Evolutionary conservation across 2,113 vertebrate species (phyloP), one percentile per base, ranked within the genome.

Genomic region (Plecturocebus donacophilus): DNA sequence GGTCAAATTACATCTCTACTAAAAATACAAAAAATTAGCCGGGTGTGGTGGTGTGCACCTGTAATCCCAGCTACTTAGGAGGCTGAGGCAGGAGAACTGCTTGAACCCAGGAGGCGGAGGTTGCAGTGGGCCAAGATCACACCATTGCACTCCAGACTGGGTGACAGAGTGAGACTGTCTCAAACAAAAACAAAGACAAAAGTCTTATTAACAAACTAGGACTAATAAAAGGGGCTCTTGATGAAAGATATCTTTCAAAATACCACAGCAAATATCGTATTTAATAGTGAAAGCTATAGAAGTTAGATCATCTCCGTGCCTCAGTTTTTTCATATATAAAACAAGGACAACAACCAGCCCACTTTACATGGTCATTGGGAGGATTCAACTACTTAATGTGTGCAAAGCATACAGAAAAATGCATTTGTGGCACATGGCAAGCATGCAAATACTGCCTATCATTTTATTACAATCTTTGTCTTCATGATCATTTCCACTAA

Each of bases 161-260:
- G 27, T 14, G 11, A 64, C 61, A 6, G 27, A 64, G 27, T 12
- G 27, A 30, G 61, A 64, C 61, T 64, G 61, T 64, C 61, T 30
- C 61, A 64, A 64, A 30, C 5, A 13, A 64, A 64, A 58, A 58
- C 56, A 23, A 58, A 23, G 21, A 56, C 56, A 56, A 30, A 76
- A 85, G 40, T 89, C 45, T 76, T 54, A 52, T 82, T 56, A 68
- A 71, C 40, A 84, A 90, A 84, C 21, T 23, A 77, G 30, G 64
- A 81, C 71, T 49, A n/a, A 71, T 38, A 82, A 58, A 88, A 82
- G 81, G 11, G 38, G 19, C 52, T 81, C 75, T 64, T 52, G 52
- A 89, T 89, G 54, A 82, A 94, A 83, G 35, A 2, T 70, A 83
- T 35, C 54, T 89, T 94, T 88, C 76, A 73, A 88, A 73, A 88